These are phyloP conservation scores for Balanococcus diminutus DNA, from an alignment of 2,888 invertebrate species.

Conservation along the genomic window DNA sequence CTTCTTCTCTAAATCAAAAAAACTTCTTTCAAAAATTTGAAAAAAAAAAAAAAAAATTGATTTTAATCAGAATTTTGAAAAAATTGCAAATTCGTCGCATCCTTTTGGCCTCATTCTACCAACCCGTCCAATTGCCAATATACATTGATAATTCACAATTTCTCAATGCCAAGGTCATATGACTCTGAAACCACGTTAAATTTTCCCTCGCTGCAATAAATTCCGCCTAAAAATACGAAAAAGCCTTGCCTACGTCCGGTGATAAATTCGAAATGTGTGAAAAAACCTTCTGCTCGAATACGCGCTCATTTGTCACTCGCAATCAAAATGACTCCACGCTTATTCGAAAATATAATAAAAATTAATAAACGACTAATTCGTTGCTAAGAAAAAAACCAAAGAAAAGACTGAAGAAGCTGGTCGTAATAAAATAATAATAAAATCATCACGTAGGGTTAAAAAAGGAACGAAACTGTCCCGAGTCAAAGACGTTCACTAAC, in stretches of 20 bases:
- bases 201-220: not conserved
- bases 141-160: no score
- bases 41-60: no score
- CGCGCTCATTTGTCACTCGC: not conserved
- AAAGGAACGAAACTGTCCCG: conserved; percentile 16
- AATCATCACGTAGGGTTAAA: no score
- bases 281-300: not conserved
- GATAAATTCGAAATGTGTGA: conserved; percentile 3
- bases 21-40: no score
- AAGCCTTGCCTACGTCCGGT: not conserved
- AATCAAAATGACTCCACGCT: conserved; percentile 1
- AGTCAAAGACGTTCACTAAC: conserved; percentile 35
- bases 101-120: no score
- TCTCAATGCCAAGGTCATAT: no score
- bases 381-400: not conserved
- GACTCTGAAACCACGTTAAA: not conserved
- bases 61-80: no score
- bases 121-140: no score
- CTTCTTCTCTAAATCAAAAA: no score
- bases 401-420: not conserved
- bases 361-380: not conserved
- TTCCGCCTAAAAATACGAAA: not conserved
- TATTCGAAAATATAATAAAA: conserved; percentile 27
- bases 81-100: no score
- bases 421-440: not conserved